Evolutionary conservation across 2,888 invertebrate species (phyloP).

Genomic region (Eristalinus aeneus): DNA sequence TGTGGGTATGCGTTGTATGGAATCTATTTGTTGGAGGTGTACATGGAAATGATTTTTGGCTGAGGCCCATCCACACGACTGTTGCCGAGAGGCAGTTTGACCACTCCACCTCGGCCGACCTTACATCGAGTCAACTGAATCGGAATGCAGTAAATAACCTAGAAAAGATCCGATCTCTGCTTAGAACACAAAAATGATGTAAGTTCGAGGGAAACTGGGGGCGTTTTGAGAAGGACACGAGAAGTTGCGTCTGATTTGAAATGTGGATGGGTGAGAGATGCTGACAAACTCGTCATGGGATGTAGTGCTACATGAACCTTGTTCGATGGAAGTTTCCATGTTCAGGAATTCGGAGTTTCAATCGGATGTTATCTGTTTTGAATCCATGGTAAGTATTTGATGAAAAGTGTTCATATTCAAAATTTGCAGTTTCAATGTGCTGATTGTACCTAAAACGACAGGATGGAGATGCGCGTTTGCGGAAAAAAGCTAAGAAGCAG

Average conservation of each 20-base stretch:
- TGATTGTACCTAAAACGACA: no score
- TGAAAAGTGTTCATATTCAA: no score
- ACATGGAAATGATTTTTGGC: constrained; percentile 39
- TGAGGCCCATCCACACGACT: constrained; percentile 28
- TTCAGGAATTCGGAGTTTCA: no score
- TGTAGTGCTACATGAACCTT: not conserved
- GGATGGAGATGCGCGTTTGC: no score
- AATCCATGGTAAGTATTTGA: no score
- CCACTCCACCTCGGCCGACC: constrained; percentile 29
- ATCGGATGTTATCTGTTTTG: no score
- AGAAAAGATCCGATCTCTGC: constrained; percentile 27
- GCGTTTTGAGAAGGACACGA: not conserved
- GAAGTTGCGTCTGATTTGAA: not conserved
- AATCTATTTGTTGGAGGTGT: constrained; percentile 37
- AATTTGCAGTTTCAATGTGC: no score
- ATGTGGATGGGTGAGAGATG: not conserved
- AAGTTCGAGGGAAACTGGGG: not conserved
- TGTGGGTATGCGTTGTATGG: not conserved
- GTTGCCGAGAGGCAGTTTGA: constrained; percentile 50
- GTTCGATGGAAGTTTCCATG: not conserved
- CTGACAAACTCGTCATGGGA: not conserved
- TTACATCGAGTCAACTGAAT: constrained; percentile 52
- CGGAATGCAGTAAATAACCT: constrained; percentile 63
- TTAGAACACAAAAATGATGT: not conserved
- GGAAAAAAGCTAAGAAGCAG: no score